Evolutionary conservation across 2,113 vertebrate genomes (phyloP).

Genomic region (Myotis lucifugus): DNA sequence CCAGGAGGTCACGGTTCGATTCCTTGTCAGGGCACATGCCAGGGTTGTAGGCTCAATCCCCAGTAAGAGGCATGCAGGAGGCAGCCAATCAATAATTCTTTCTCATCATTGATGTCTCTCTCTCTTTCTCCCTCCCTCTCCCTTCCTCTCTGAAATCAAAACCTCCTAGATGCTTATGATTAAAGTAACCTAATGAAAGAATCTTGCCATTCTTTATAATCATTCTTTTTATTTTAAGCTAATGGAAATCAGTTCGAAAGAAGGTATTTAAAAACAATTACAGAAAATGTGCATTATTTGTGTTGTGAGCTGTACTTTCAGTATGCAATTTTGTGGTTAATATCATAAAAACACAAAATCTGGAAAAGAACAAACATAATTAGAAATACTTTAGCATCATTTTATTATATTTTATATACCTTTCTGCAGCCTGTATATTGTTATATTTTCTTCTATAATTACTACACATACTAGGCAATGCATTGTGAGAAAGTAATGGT

Average conservation of each 20-base stretch:
- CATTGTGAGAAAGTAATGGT: constrained; percentile 34
- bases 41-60: no score
- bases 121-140: no score
- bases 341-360: background rate
- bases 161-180: background rate
- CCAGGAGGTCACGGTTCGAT: no score
- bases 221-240: background rate
- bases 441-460: background rate
- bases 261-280: background rate
- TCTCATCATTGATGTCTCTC: no score
- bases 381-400: background rate
- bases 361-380: background rate
- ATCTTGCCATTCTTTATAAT: background rate
- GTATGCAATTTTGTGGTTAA: background rate
- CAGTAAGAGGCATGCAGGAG: no score
- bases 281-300: background rate
- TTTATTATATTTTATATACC: background rate
- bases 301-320: background rate
- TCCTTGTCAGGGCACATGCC: no score
- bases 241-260: background rate
- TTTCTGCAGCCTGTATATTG: background rate
- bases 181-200: background rate
- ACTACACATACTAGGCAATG: background rate
- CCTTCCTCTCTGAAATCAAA: no score
- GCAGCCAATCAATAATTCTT: no score